Conservation (phyloP, 2,797 vertebrate species). For the Schizopygopsis pylzovi region DNA sequence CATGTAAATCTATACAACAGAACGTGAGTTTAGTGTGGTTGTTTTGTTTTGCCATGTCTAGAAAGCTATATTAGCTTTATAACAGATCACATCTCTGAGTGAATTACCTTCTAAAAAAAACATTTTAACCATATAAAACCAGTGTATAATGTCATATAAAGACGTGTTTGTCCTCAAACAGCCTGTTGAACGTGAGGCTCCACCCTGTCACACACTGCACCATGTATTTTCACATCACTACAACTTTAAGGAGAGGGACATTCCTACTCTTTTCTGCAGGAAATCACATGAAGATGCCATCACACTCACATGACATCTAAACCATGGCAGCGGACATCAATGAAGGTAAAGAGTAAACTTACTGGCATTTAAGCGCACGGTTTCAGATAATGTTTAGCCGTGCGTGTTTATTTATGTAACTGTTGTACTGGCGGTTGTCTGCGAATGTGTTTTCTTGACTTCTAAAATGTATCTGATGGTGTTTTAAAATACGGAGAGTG, state of each 20-base stretch:
- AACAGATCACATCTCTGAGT: background rate
- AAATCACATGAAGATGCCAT: conserved; percentile 85
- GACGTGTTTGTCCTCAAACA: conserved; percentile 2
- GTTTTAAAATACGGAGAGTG: background rate
- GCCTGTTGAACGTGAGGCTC: conserved; percentile 33
- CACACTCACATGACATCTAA: conserved; percentile 81
- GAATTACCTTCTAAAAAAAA: background rate
- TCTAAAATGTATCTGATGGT: background rate
- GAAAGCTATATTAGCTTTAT: background rate
- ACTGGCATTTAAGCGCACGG: background rate
- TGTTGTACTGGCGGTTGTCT: background rate
- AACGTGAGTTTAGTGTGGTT: background rate
- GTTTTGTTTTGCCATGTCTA: background rate
- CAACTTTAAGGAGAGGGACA: conserved; percentile 76
- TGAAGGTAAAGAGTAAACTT: conserved; percentile 75
- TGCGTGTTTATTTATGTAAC: background rate
- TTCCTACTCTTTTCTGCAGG: conserved; percentile 70
- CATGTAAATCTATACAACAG: too few relatives aligned
- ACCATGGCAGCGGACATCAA: conserved; percentile 81
- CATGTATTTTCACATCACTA: conserved; percentile 63
- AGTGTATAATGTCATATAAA: background rate
- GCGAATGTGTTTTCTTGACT: background rate
- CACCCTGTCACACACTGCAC: conserved; percentile 41
- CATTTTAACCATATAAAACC: background rate
- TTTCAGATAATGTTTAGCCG: background rate